phyloP scores from a whole-genome alignment of 2,113 vertebrate species.

The Ciconia maguari region DNA sequence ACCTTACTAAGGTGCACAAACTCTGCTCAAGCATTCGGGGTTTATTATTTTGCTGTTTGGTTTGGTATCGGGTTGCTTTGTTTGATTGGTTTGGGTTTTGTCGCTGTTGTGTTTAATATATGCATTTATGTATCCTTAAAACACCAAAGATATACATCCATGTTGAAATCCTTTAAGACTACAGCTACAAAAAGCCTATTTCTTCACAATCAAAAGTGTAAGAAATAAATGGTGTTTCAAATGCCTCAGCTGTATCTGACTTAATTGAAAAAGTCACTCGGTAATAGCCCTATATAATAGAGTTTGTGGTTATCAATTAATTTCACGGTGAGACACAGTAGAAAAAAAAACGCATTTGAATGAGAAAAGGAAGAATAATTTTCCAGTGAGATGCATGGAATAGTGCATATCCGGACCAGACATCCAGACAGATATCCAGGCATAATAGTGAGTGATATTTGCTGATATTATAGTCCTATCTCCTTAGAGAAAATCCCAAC shows the following conservation, averaged over 20 bases:
- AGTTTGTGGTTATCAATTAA: neutral
- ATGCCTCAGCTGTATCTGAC: neutral
- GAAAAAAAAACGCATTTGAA: neutral
- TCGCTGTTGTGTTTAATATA: neutral
- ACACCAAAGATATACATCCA: neutral
- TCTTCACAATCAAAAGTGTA: neutral
- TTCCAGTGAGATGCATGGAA: neutral
- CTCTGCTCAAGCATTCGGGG: neutral
- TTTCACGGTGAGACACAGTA: neutral
- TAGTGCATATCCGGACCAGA: neutral
- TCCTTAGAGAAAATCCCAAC: neutral
- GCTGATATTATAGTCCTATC: neutral
- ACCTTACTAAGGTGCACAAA: neutral
- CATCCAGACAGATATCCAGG: neutral
- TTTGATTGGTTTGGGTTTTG: neutral
- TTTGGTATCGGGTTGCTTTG: accelerated
- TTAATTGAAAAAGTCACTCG: neutral
- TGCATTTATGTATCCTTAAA: neutral
- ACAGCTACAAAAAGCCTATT: neutral
- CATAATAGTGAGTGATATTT: neutral
- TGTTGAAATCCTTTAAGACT: neutral
- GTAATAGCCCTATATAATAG: neutral
- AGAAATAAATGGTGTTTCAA: neutral
- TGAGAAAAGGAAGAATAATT: neutral
- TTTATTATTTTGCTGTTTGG: neutral